phyloP scores from a whole-genome alignment of 92 coral and sea anemone genomes.

The Umimayanthus kanabou region DNA sequence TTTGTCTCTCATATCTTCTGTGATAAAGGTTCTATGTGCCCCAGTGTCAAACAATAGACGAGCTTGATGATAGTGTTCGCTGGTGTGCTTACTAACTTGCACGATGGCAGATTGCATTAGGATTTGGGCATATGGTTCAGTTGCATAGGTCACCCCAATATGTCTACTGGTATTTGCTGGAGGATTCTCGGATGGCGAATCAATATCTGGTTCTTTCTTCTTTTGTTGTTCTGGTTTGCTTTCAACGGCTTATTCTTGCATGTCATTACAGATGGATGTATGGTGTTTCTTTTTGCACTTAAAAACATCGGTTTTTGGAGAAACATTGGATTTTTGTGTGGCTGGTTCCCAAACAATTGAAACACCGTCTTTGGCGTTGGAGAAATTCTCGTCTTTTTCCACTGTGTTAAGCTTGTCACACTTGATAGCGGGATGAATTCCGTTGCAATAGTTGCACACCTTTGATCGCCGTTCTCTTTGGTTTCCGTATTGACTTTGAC shows the following conservation, averaged over 20 bases:
- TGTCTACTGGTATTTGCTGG: constrained; percentile 39
- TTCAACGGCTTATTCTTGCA: background rate
- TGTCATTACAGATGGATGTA: constrained; percentile 48
- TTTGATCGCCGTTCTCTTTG: background rate
- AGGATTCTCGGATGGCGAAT: constrained; percentile 23
- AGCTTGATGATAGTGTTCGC: background rate
- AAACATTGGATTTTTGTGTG: constrained; percentile 44
- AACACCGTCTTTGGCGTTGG: constrained; percentile 33
- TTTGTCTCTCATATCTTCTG: constrained; percentile 20
- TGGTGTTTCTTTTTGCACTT: constrained; percentile 45
- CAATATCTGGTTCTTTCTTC: constrained; percentile 9
- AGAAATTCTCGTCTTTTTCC: constrained; percentile 17
- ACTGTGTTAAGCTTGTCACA: background rate
- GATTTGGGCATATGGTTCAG: constrained; percentile 34
- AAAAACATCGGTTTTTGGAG: constrained; percentile 45
- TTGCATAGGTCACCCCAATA: constrained; percentile 41
- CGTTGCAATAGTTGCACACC: background rate
- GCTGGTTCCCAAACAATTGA: too few relatives aligned
- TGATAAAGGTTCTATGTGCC: constrained; percentile 24
- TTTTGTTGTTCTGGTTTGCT: background rate
- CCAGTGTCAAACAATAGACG: constrained; percentile 8
- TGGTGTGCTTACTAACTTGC: constrained; percentile 16
- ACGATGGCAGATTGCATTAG: constrained; percentile 61
- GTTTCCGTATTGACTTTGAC: background rate
- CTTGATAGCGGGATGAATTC: constrained; percentile 16